Evolutionary conservation across 2,113 vertebrate genomes (phyloP).

Genomic region (Marmota flaviventris): DNA sequence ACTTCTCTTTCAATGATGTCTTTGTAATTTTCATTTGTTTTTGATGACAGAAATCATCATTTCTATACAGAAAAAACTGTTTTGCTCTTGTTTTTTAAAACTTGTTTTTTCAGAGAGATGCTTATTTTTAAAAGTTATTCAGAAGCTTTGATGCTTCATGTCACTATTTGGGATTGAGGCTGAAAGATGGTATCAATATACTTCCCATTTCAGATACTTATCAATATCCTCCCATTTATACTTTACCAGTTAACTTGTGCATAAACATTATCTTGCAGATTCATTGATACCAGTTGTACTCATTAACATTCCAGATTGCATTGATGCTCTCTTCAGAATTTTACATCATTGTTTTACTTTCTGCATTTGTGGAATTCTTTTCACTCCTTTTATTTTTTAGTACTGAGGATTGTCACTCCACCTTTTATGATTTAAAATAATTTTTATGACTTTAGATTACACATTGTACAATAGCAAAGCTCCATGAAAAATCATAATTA

Average conservation of each 20-base stretch:
- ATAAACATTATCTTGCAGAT: neutral
- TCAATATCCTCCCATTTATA: neutral
- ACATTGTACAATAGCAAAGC: neutral
- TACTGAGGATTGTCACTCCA: neutral
- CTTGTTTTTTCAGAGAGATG: neutral
- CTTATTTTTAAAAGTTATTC: neutral
- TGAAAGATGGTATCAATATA: neutral
- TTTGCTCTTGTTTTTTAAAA: slow-evolving; percentile 46
- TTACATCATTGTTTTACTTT: slow-evolving; percentile 38
- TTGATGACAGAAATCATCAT: neutral
- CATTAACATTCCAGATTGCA: neutral
- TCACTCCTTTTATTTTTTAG: neutral
- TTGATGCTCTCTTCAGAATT: neutral
- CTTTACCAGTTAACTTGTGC: neutral
- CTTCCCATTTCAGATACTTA: neutral
- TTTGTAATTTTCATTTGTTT: slow-evolving; percentile 33
- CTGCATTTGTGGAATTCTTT: slow-evolving; percentile 38
- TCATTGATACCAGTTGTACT: neutral
- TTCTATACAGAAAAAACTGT: slow-evolving; percentile 14
- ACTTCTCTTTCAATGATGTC: neutral
- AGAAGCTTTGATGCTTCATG: neutral
- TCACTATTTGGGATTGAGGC: slow-evolving; percentile 7
- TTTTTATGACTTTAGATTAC: slow-evolving; percentile 4
- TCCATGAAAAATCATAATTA: slow-evolving; percentile 10
- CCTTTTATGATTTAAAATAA: neutral